Percentiles rank a stretch among this genome's conserved stretches.
Conservation (phyloP, 2,797 vertebrate species). For the Parauchenoglanis punctatus region DNA sequence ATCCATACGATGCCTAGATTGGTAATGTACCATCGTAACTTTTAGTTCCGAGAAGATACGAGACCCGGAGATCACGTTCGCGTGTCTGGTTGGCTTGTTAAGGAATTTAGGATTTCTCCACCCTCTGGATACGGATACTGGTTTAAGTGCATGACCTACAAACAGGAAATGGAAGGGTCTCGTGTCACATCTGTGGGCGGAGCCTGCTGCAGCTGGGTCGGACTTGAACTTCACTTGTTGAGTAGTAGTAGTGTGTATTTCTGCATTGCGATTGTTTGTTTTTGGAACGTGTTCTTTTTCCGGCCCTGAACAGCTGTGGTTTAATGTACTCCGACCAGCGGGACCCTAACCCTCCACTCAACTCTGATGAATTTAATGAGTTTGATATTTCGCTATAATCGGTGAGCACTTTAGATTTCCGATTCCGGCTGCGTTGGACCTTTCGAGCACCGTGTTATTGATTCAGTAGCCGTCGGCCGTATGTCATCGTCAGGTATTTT, state of each 20-base stretch:
- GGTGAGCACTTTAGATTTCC: conserved; percentile 9
- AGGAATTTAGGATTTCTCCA: not conserved
- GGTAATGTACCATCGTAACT: not conserved
- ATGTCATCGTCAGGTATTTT: not conserved
- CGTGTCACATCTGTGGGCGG: not conserved
- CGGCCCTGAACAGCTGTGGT: not conserved
- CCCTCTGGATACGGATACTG: not conserved
- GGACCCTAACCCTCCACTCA: not conserved
- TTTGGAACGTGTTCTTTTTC: not conserved
- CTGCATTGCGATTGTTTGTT: not conserved
- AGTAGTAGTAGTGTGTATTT: not conserved
- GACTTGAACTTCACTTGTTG: not conserved
- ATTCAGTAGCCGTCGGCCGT: not conserved
- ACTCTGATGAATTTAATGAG: conserved; percentile 24
- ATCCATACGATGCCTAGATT: not conserved
- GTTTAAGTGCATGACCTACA: not conserved
- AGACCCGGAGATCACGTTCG: not conserved
- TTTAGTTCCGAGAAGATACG: not conserved
- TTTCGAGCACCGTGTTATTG: not conserved
- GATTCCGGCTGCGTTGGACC: not conserved
- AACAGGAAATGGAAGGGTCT: not conserved
- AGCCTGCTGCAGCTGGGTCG: not conserved
- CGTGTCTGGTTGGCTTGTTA: not conserved
- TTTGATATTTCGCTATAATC: conserved; percentile 38
- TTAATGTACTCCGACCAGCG: not conserved